phyloP scores from a whole-genome alignment of 2,888 invertebrate species.

The Parochlus steinenii region DNA sequence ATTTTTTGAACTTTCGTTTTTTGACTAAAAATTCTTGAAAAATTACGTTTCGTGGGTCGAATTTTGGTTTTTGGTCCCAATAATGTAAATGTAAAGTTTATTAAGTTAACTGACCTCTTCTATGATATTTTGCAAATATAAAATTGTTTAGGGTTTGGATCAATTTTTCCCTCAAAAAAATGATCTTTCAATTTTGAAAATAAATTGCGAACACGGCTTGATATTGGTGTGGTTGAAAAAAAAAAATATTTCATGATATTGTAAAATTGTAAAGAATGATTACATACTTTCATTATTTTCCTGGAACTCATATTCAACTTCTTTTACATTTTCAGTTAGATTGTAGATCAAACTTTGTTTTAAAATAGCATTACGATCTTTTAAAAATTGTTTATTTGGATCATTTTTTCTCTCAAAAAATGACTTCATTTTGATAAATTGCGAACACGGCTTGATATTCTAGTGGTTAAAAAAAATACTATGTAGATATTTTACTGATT shows the following conservation, averaged over 20 bases:
- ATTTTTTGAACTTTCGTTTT: too few relatives aligned
- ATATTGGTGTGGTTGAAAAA: background rate
- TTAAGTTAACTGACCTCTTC: background rate
- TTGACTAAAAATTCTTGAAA: too few relatives aligned
- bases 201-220: background rate
- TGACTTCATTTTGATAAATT: background rate
- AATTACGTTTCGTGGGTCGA: too few relatives aligned
- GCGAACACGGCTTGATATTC: background rate
- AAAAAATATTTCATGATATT: background rate
- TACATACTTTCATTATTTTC: slow-evolving; percentile 17
- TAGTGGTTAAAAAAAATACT: background rate
- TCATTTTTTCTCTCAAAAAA: background rate
- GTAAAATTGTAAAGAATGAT: background rate
- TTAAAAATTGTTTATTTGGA: background rate
- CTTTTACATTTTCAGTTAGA: slow-evolving; percentile 60
- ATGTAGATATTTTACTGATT: too few relatives aligned
- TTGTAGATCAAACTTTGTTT: slow-evolving; percentile 53
- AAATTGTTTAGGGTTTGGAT: background rate
- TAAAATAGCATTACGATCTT: too few relatives aligned
- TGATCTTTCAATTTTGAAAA: background rate
- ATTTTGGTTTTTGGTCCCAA: background rate
- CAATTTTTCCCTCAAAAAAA: background rate
- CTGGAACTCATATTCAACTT: slow-evolving; percentile 47
- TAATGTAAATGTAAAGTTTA: background rate
- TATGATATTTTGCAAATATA: background rate